A percentile compares a stretch with the other conserved stretches of the same genome.
Conservation (phyloP, 2,888 invertebrate species). For the Dichetophora obliterata region DNA sequence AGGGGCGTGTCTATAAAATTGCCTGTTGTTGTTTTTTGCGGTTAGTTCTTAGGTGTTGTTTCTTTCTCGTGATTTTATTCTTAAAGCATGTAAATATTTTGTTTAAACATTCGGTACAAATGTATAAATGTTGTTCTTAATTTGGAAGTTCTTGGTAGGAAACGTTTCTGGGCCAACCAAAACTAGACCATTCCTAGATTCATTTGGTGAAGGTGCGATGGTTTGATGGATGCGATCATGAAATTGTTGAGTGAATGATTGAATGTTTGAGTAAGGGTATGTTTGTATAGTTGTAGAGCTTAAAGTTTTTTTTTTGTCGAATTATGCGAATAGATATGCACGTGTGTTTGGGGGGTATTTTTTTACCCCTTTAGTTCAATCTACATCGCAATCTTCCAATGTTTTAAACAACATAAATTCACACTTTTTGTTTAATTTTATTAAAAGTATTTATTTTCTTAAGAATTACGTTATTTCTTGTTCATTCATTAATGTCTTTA, state of each 20-base stretch:
- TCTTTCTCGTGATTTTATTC: not conserved
- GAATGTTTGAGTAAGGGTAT: too few species aligned
- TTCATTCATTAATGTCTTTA: not conserved
- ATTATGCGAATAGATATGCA: too few species aligned
- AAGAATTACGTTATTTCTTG: not conserved
- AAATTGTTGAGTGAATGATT: too few species aligned
- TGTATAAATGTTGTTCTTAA: constrained; percentile 35
- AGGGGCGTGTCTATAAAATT: constrained; percentile 35
- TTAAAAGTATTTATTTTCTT: not conserved
- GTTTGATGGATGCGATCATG: too few species aligned
- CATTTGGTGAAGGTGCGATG: too few species aligned
- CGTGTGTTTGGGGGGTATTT: not conserved
- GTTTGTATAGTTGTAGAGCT: too few species aligned
- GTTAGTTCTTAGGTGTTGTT: constrained; percentile 33
- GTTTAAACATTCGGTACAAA: constrained; percentile 20
- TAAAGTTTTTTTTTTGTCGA: too few species aligned
- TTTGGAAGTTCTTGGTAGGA: constrained; percentile 13
- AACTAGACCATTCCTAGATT: too few species aligned
- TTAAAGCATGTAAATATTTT: constrained; percentile 18
- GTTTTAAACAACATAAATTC: not conserved
- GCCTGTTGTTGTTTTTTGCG: constrained; percentile 34
- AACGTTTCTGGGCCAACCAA: not conserved
- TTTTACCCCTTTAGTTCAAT: not conserved
- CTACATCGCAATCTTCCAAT: not conserved
- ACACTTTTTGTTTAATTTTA: not conserved